These are phyloP conservation scores for Panopea generosa DNA, from an alignment of 2,888 invertebrate species.

Conservation along the genomic window DNA sequence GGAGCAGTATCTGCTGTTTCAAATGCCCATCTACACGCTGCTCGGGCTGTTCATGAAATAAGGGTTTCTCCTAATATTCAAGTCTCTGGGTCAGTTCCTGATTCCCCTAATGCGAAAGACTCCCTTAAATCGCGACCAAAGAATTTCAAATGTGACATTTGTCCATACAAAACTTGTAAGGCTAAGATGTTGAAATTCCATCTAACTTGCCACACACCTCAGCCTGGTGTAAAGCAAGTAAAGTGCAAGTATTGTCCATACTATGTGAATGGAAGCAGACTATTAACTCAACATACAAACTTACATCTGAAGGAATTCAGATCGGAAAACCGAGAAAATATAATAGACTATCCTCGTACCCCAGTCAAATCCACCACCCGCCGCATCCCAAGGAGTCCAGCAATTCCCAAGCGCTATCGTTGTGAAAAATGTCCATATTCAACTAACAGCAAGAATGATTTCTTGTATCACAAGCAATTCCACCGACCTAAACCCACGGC, in stretches of 20 bases:
- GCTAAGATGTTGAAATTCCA: constrained; percentile 85
- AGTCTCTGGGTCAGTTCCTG: background rate
- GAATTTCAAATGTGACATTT: constrained; percentile 88
- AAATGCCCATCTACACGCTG: too few relatives aligned
- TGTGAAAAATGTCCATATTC: constrained; percentile 94
- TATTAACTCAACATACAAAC: constrained; percentile 89
- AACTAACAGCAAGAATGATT: constrained; percentile 94
- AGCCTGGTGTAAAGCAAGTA: constrained; percentile 89
- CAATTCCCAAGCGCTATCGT: constrained; percentile 88
- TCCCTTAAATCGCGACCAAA: constrained; percentile 41
- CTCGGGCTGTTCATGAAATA: too few relatives aligned
- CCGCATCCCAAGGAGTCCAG: constrained; percentile 31
- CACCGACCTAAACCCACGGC: constrained; percentile 90
- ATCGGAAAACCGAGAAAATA: constrained; percentile 12
- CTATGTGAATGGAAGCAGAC: constrained; percentile 88
- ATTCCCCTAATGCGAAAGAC: background rate
- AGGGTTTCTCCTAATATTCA: too few relatives aligned
- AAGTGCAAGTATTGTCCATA: constrained; percentile 94
- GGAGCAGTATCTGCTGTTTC: background rate
- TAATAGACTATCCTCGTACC: constrained; percentile 38
- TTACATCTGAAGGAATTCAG: constrained; percentile 86
- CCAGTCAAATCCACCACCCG: constrained; percentile 41
- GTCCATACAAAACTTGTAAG: constrained; percentile 88
- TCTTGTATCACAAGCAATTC: constrained; percentile 94
- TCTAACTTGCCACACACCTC: constrained; percentile 90